Evolutionary conservation across 2,888 invertebrate species (phyloP), one percentile per base, ranked within the genome.

Genomic region (Hesperia comma): DNA sequence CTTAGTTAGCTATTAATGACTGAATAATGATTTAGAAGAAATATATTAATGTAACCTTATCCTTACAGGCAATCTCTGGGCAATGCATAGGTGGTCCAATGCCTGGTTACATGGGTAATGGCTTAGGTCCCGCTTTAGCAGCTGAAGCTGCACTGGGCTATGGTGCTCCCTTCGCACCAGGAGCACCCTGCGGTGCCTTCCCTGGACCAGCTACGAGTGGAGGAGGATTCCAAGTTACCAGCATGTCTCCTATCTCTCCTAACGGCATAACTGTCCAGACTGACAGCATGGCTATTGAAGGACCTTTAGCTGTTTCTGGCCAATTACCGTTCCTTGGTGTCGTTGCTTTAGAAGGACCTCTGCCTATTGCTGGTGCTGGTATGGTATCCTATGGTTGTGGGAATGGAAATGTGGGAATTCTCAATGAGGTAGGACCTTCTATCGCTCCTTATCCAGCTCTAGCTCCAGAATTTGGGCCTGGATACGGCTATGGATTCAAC

Each of bases 201-300:
- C 33, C 69, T 33, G 46, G 57, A 49, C 46, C 67, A 40, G 51
- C 67, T 61, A 21, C 32, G 32, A 41, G 68, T 5, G 64, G 64
- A 3, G 76, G 78, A 17, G 76, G 75, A 7, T 74, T 79, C 19
- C 68, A 72, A 0, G 72, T 77, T 6, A 71, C 79, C 57, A 79
- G 80, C 61, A 61, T 70, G 10, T 79, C 80, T 6, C 77, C 80
- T n/a, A 74, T 77, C 40, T 70, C 77, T 6, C 72, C 74, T 6
- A 60, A 0, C n/a, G 66, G 66, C 3, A 5, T 67, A 0, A n/a
- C 54, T 37, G 61, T 67, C 1, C 66, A 55, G 4, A 46, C 66
- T 2, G 66, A 67, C 21, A 55, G 6, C 37, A 41, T 66, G 41
- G 54, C 37, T 14, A 55, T 67, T 0, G 67, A 67, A 37, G 67